Evolutionary conservation across 2,888 invertebrate genomes (phyloP).

Genomic region (Vanessa cardui): DNA sequence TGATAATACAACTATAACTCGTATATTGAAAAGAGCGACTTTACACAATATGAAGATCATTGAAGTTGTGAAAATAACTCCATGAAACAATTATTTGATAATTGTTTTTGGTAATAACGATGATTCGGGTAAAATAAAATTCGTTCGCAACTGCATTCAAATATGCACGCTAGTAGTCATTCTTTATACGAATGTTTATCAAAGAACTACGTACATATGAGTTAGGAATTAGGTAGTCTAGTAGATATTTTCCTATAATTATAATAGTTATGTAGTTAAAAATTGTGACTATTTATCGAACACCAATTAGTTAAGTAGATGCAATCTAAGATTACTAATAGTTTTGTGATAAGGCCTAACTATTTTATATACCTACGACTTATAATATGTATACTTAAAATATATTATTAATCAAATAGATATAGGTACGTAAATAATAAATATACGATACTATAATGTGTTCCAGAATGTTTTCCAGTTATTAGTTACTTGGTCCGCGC

Average conservation of each 20-base stretch:
- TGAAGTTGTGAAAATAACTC: not conserved
- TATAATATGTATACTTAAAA: constrained; percentile 45
- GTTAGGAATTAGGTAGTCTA: constrained; percentile 4
- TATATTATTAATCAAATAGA: constrained; percentile 41
- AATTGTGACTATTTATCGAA: constrained; percentile 67
- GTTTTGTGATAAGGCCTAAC: constrained; percentile 43
- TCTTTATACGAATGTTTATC: not conserved
- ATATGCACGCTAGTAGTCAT: not conserved
- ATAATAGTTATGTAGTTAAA: constrained; percentile 29
- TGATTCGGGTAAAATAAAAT: not conserved
- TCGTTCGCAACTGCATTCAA: no score
- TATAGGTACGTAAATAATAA: constrained; percentile 35
- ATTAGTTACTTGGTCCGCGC: constrained; percentile 56
- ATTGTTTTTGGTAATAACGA: not conserved
- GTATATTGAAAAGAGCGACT: no score
- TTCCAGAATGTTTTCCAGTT: constrained; percentile 76
- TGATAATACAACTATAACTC: not conserved
- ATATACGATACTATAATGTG: constrained; percentile 62
- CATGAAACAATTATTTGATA: not conserved
- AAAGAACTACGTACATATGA: constrained; percentile 9
- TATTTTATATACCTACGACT: constrained; percentile 53
- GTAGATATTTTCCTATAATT: constrained; percentile 26
- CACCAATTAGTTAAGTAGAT: constrained; percentile 75
- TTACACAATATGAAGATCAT: no score
- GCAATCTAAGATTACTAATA: constrained; percentile 55